A percentile compares a stretch with the other conserved stretches of the same genome.
Evolutionary conservation across 2,797 vertebrate species (phyloP).

Genomic region (Rousettus madagascariensis): DNA sequence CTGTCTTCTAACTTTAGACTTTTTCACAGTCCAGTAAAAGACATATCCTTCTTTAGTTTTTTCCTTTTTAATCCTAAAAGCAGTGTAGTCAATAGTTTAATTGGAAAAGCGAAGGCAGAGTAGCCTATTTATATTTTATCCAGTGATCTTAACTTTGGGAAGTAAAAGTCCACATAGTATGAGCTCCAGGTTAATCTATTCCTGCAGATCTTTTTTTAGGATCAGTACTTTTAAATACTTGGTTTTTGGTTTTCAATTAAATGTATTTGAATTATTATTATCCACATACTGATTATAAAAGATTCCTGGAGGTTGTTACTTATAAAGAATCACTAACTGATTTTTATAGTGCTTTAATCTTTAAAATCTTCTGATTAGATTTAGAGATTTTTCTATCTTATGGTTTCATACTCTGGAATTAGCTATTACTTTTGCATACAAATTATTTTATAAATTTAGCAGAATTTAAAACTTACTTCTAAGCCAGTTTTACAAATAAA

Average conservation of each 20-base stretch:
- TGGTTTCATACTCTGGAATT: conserved; percentile 33
- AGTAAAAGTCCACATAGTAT: conserved; percentile 37
- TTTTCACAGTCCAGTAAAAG: conserved; percentile 19
- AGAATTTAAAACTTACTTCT: conserved; percentile 51
- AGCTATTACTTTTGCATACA: neutral
- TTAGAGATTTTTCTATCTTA: conserved; percentile 29
- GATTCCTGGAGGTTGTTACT: conserved; percentile 26
- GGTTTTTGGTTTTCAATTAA: too few relatives aligned
- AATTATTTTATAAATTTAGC: conserved; percentile 54
- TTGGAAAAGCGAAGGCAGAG: conserved; percentile 30
- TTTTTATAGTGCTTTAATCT: conserved; percentile 41
- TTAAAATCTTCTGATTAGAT: conserved; percentile 33
- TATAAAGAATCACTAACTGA: neutral
- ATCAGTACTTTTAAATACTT: conserved; percentile 53
- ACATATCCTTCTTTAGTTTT: neutral
- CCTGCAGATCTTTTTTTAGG: conserved; percentile 25
- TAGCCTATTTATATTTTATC: conserved; percentile 43
- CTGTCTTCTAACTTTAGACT: conserved; percentile 20
- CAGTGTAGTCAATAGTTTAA: conserved; percentile 19
- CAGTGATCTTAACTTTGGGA: conserved; percentile 18
- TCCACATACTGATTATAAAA: conserved; percentile 32
- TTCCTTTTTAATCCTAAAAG: conserved; percentile 51
- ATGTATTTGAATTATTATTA: conserved; percentile 51
- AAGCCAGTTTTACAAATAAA: conserved; percentile 4
- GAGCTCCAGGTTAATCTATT: conserved; percentile 38